These are phyloP conservation scores for Synergus laeviventris DNA, from an alignment of 2,888 invertebrate genomes.

Conservation along the genomic window DNA sequence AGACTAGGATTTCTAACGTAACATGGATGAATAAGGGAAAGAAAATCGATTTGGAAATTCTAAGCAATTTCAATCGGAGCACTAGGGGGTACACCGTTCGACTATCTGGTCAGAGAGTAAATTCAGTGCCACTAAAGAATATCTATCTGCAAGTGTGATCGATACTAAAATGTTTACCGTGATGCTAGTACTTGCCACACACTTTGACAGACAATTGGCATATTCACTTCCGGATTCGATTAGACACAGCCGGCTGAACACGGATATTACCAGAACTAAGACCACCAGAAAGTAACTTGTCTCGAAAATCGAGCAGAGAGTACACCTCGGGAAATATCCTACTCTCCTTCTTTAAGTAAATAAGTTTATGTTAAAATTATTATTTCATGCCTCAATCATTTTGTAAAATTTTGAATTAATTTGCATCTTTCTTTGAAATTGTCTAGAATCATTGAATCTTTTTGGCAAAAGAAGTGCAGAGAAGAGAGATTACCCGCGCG, in stretches of 20 bases:
- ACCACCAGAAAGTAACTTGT: not conserved
- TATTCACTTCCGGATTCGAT: constrained; percentile 63
- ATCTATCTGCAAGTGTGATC: constrained; percentile 27
- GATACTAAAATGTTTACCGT: constrained; percentile 30
- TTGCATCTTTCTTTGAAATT: too few relatives aligned
- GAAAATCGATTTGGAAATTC: constrained; percentile 8
- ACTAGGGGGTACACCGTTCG: not conserved
- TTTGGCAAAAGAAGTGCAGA: too few relatives aligned
- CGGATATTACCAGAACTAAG: constrained; percentile 17
- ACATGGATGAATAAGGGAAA: not conserved
- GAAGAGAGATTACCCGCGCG: too few relatives aligned
- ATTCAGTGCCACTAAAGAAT: constrained; percentile 30
- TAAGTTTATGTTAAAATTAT: too few relatives aligned
- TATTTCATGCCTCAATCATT: too few relatives aligned
- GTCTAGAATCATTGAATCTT: too few relatives aligned
- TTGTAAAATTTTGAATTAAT: too few relatives aligned
- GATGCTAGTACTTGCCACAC: constrained; percentile 19
- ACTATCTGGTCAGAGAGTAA: constrained; percentile 19
- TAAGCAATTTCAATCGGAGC: not conserved
- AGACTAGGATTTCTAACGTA: not conserved
- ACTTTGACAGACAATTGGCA: constrained; percentile 62
- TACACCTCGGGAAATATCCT: not conserved
- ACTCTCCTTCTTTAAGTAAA: not conserved
- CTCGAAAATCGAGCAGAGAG: constrained; percentile 9
- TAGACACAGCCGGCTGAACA: constrained; percentile 56